phyloP scores from a whole-genome alignment of 2,113 vertebrate species.

The Pangasianodon hypophthalmus region DNA sequence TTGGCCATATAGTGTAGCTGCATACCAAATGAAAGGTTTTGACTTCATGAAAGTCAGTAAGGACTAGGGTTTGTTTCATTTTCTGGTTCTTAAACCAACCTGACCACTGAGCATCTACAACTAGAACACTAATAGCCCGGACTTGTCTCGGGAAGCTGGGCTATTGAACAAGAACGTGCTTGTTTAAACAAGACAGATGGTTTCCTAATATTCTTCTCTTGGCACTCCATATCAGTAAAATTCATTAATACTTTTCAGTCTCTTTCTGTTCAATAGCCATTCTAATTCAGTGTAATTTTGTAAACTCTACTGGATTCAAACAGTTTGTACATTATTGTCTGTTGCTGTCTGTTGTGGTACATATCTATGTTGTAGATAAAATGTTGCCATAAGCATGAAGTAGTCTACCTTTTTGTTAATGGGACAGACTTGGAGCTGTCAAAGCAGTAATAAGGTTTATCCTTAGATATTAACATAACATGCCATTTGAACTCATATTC shows the following conservation, averaged over 20 bases:
- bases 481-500: background rate
- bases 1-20: background rate
- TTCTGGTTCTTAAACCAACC: background rate
- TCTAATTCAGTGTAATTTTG: background rate
- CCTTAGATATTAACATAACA: too few species aligned
- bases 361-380: too few species aligned
- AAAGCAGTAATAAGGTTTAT: too few species aligned
- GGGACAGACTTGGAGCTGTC: too few species aligned
- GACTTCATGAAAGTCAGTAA: background rate
- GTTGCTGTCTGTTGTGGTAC: background rate
- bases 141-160: background rate
- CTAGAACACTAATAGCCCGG: background rate
- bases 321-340: background rate
- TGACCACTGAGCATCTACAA: background rate
- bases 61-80: background rate
- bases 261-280: background rate
- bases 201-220: background rate
- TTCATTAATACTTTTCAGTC: background rate
- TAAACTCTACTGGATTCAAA: background rate
- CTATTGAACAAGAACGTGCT: background rate
- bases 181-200: background rate
- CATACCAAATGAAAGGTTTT: background rate
- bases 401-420: too few species aligned
- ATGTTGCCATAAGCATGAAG: too few species aligned
- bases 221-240: background rate